These are phyloP conservation scores for Sus scrofa DNA, from an alignment of 2,113 vertebrate species.

Conservation along the genomic window DNA sequence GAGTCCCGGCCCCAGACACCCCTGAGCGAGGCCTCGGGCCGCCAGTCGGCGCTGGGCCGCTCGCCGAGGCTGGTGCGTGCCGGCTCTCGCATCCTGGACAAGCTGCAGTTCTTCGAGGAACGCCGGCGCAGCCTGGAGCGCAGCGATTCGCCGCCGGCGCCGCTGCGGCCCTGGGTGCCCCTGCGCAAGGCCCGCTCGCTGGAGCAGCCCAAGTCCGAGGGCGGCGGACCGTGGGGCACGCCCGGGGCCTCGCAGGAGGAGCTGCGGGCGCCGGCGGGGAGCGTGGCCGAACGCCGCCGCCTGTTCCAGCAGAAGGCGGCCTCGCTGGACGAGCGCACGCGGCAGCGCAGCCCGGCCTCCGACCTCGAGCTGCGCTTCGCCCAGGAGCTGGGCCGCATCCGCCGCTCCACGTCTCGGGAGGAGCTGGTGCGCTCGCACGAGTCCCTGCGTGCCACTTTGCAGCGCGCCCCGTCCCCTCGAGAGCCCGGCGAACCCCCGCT, in stretches of 20 bases:
- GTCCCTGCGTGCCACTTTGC: constrained; percentile 87
- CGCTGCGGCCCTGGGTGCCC: constrained; percentile 92
- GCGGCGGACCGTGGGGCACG: constrained; percentile 85
- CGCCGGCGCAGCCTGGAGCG: constrained; percentile 94
- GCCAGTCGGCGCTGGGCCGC: constrained; percentile 91
- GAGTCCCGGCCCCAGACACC: constrained; percentile 95
- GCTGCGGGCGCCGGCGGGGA: constrained; percentile 87
- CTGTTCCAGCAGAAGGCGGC: constrained; percentile 96
- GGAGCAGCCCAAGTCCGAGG: constrained; percentile 92
- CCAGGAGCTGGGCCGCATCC: constrained; percentile 96
- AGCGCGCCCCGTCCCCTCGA: constrained; percentile 85
- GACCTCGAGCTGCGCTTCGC: constrained; percentile 97
- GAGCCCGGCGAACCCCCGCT: constrained; percentile 81
- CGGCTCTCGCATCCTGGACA: constrained; percentile 96
- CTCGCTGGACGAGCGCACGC: constrained; percentile 95
- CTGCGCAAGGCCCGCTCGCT: constrained; percentile 94
- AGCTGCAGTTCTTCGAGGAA: constrained; percentile 95
- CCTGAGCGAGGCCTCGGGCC: constrained; percentile 93
- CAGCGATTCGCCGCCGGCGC: constrained; percentile 91
- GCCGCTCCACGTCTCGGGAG: constrained; percentile 92
- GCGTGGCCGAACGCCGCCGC: constrained; percentile 91
- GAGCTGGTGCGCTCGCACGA: constrained; percentile 90
- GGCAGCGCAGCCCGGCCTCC: constrained; percentile 90
- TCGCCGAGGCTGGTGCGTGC: constrained; percentile 95
- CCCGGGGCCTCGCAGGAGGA: constrained; percentile 93